Base-by-base conservation (phyloP, 2,113 vertebrate genomes). In the Scopus umbretta region DNA sequence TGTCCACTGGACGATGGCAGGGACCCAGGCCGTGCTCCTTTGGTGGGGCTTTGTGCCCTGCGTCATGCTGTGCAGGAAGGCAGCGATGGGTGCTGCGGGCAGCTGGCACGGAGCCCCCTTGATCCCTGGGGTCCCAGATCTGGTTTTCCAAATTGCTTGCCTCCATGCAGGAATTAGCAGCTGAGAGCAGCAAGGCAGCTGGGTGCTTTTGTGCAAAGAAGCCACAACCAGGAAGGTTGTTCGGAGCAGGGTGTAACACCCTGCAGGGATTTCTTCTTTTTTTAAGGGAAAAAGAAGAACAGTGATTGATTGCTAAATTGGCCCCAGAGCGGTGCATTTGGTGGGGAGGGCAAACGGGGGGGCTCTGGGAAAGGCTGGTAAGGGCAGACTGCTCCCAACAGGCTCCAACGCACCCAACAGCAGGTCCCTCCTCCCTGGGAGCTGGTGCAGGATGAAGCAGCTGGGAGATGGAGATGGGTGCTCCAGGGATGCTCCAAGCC, bases 251-350 rank as follows among this genome's bases (percentile, higher is more conserved):
- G 56, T 11, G 8, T 36, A 22, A 45, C 16, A 62, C 66, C 42
- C 36, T 56, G 29, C 50, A 16, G 21, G 36, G 34, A 40, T 47
- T 59, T 61, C 2, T n/a, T 11, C 23, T 52, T 45, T 40, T 47
- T 40, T 53, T 6, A 65, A 27, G 13, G 25, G 12, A 12, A 16
- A 53, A 52, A 58, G 11, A 12, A 61, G n/a, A 73, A 8, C 3
- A 22, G 43, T 10, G 50, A 36, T 13, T n/a, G 65, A 36, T 63
- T 62, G 62, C 25, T 65, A 23, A 63, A 18, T 20, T 65, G 43
- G 26, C 52, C 67, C 43, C 19, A 1, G 80, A 13, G 43, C 0
- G 0, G 5, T 12, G 26, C 11, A 1, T 43, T 65, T 75, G 34
- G 15, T 63, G 32, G 21, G 32, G 42, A 74, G 27, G 53, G 30